These are phyloP conservation scores for Calidris pygmaea DNA, from an alignment of 2,113 vertebrate genomes.

Conservation along the genomic window DNA sequence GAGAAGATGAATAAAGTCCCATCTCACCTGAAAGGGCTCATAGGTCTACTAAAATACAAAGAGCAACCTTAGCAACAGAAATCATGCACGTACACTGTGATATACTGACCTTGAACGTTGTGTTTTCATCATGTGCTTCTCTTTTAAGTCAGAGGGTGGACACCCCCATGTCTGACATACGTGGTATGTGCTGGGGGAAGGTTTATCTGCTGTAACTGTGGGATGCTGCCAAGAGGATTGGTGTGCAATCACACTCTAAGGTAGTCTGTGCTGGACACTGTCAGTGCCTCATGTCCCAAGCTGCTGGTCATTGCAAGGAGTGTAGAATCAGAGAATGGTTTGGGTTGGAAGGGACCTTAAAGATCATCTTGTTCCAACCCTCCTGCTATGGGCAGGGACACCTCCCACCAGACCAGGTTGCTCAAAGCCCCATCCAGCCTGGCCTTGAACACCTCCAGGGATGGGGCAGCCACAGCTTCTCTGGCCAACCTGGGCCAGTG, in stretches of 20 bases:
- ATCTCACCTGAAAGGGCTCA: background rate
- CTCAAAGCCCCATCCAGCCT: too few relatives aligned
- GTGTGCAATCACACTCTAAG: accelerated
- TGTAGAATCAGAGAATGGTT: too few relatives aligned
- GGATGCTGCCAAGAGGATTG: background rate
- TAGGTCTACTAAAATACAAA: background rate
- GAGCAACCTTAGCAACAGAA: background rate
- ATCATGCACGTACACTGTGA: accelerated
- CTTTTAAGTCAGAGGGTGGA: background rate
- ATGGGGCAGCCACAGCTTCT: too few relatives aligned
- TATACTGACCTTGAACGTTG: background rate
- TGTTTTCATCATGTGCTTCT: background rate
- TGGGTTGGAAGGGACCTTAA: too few relatives aligned
- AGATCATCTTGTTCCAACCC: too few relatives aligned
- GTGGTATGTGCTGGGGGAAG: background rate
- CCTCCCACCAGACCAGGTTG: too few relatives aligned
- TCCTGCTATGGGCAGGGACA: too few relatives aligned
- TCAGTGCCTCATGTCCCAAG: accelerated
- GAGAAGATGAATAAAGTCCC: background rate
- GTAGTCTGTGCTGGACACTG: accelerated
- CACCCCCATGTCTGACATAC: accelerated
- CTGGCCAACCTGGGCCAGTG: too few relatives aligned
- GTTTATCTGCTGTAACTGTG: background rate
- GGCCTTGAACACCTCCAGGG: too few relatives aligned
- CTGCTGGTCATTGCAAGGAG: background rate